A percentile compares a stretch with the other conserved stretches of the same genome.
Evolutionary conservation across 2,888 invertebrate genomes (phyloP).

Genomic region (Entomobrya proxima): DNA sequence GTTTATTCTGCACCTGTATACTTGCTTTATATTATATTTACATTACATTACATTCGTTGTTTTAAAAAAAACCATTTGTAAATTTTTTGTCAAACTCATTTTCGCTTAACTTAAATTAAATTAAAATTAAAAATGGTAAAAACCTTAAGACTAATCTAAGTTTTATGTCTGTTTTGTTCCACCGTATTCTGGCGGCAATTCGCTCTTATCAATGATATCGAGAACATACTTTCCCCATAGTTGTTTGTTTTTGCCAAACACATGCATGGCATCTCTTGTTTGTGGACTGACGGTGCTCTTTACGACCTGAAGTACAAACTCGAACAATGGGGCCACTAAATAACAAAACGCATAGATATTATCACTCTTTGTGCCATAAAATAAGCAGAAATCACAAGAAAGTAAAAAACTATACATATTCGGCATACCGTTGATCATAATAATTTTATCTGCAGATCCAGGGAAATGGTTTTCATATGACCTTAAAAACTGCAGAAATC

Average conservation of each 20-base stretch:
- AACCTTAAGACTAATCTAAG: not conserved
- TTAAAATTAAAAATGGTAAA: conserved; percentile 17
- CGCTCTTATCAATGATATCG: conserved; percentile 39
- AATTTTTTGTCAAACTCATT: not conserved
- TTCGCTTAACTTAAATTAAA: not conserved
- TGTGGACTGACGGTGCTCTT: conserved; percentile 31
- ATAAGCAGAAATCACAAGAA: no score
- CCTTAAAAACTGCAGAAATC: conserved; percentile 51
- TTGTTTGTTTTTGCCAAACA: conserved; percentile 60
- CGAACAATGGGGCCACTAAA: conserved; percentile 51
- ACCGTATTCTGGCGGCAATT: conserved; percentile 48
- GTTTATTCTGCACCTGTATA: no score
- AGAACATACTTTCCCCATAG: conserved; percentile 50
- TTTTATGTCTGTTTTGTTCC: conserved; percentile 24
- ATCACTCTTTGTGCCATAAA: no score
- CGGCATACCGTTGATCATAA: conserved; percentile 60
- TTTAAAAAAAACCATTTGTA: no score
- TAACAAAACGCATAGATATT: no score
- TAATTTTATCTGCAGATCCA: conserved; percentile 47
- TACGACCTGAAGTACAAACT: conserved; percentile 52
- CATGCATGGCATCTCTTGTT: conserved; percentile 48
- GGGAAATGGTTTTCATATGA: conserved; percentile 60
- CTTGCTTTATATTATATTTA: no score
- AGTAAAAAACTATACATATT: not conserved
- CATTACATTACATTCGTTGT: no score